A percentile compares a stretch with the other conserved stretches of the same genome.
Conservation (phyloP, 2,797 vertebrate species). For the Myotis planiceps region DNA sequence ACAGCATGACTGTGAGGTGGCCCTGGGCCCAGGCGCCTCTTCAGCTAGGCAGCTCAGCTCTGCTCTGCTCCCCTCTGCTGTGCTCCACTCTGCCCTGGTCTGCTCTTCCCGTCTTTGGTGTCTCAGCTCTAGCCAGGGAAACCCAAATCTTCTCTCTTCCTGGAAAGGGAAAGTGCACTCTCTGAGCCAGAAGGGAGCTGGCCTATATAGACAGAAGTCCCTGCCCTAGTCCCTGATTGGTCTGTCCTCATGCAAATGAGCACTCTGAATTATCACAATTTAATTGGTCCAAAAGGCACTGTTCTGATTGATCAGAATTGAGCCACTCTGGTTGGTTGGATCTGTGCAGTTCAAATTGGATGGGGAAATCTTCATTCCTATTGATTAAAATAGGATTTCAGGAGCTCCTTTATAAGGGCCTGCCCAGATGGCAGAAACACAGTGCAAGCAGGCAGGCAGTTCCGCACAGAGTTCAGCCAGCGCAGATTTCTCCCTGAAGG, state of each 20-base stretch:
- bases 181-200: neutral
- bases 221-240: neutral
- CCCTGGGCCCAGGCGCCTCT: neutral
- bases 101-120: neutral
- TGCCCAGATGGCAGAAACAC: neutral
- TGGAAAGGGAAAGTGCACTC: neutral
- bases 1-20: neutral
- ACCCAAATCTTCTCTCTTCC: neutral
- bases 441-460: neutral
- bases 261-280: neutral
- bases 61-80: neutral
- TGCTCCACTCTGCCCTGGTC: neutral
- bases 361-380: neutral
- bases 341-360: neutral
- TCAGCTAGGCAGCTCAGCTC: neutral
- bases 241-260: neutral
- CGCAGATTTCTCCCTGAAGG: neutral
- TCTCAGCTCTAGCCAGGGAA: neutral
- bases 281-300: neutral
- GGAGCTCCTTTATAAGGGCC: neutral
- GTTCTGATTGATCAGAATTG: neutral
- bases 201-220: neutral
- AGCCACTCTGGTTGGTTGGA: neutral
- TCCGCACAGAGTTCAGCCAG: too few relatives aligned
- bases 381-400: neutral